phyloP scores from a whole-genome alignment of 1,140 invertebrate species.

The Drosophila pandora region DNA sequence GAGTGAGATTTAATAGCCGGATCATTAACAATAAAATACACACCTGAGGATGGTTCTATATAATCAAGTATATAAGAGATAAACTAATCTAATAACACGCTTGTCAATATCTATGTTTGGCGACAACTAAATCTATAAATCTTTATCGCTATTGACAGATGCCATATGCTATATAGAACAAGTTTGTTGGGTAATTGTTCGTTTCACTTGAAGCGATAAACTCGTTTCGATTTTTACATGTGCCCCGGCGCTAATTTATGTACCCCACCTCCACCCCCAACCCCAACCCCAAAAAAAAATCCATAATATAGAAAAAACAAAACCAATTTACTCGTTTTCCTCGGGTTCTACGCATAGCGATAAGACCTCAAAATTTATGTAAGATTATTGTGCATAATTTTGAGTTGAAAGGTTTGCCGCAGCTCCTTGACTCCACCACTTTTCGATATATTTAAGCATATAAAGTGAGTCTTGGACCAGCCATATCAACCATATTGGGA shows the following conservation, averaged over 20 bases:
- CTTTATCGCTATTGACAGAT: constrained; percentile 15
- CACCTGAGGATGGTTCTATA: constrained; percentile 10
- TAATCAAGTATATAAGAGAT: constrained; percentile 24
- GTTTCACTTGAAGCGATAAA: constrained; percentile 45
- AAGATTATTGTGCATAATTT: constrained; percentile 66
- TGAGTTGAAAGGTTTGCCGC: constrained; percentile 56
- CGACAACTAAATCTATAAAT: constrained; percentile 42
- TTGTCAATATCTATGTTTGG: constrained; percentile 47
- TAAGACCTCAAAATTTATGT: constrained; percentile 60
- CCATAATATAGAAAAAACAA: not conserved
- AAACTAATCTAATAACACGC: constrained; percentile 45
- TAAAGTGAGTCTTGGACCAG: constrained; percentile 26
- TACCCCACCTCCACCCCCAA: constrained; percentile 1
- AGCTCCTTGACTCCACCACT: constrained; percentile 11
- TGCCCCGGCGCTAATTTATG: constrained; percentile 45
- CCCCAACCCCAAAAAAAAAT: not conserved
- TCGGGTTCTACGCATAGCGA: constrained; percentile 40
- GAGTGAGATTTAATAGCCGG: constrained; percentile 15
- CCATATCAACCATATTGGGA: constrained; percentile 40
- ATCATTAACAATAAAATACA: constrained; percentile 24
- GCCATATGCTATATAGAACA: constrained; percentile 42
- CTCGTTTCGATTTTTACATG: constrained; percentile 52
- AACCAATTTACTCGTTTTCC: constrained; percentile 46
- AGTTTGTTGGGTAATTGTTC: constrained; percentile 44
- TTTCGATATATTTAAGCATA: constrained; percentile 1